Base-by-base conservation (phyloP, 2,113 vertebrate genomes). In the Plecotus auritus region DNA sequence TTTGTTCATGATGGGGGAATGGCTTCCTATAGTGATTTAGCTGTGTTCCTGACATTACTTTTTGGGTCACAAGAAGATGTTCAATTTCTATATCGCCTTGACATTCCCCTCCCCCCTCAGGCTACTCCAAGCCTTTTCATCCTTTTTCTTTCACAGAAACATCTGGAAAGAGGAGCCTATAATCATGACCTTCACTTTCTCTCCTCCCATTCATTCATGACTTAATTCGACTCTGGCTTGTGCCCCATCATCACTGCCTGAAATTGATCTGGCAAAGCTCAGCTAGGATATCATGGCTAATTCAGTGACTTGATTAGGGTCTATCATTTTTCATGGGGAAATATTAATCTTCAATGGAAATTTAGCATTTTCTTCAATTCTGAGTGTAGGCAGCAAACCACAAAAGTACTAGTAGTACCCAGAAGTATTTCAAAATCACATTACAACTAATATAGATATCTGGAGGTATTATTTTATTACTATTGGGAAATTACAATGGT, bases 51-150 rank as follows among this genome's bases (percentile, higher is more conserved):
- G 74, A 74, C 9, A 3, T 88, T 26, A 51, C 18, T 72, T 93
- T 94, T 70, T 51, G 56, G 85, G 93, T 80, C 56, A 56, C 18
- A 37, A 94, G 86, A 91, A 96, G 78, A 83, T 47, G 23, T 89
- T 88, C 80, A 77, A 20, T 83, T 94, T 81, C 61, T 84, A 4
- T 76, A 23, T 32, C 28, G 56, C n/a, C 20, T 83, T 74, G 64
- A 64, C 56, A 72, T 67, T 88, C 87, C 80, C 90, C 84, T 92
- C 59, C 28, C 80, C 45, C 61, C 54, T 72, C 40, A 51, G 59
- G 66, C 67, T 70, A 32, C 11, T 70, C 32, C 59, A 90, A 54
- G 47, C 30, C 17, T 72, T 96, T 94, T 91, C 51, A 59, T 64
- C 82, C 64, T 70, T 93, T 89, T 93, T 87, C 56, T 86, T 83